Conservation (phyloP, 2,797 vertebrate genomes). For the Phaenicophaeus curvirostris region DNA sequence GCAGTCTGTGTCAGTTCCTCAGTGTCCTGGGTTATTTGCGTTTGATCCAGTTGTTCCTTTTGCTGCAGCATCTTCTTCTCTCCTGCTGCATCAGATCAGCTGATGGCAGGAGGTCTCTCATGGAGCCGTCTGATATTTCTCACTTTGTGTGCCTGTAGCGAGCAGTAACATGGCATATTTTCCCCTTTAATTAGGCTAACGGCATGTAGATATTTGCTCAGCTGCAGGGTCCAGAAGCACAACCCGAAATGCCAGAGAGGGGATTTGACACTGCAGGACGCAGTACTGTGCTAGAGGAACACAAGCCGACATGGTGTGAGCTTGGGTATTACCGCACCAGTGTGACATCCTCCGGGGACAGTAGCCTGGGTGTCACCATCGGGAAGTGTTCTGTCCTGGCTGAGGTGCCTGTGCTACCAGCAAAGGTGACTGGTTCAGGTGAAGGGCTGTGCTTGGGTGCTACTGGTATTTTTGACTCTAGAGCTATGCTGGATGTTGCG, state of each 20-base stretch:
- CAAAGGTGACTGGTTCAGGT: background rate
- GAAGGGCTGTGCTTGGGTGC: background rate
- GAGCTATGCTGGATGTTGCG: accelerated
- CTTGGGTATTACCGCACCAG: accelerated
- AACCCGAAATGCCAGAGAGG: no score
- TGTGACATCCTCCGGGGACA: background rate
- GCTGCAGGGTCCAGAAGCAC: no score
- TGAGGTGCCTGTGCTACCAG: background rate
- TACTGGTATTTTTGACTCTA: background rate
- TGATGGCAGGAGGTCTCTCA: no score
- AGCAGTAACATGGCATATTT: no score
- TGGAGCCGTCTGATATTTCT: no score
- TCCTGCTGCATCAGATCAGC: no score
- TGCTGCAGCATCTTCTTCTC: no score
- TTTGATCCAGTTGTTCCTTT: no score
- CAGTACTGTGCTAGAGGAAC: background rate
- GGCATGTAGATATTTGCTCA: no score
- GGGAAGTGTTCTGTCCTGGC: background rate
- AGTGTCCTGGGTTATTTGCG: background rate
- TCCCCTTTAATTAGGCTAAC: no score
- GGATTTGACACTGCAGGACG: accelerated
- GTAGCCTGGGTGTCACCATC: background rate
- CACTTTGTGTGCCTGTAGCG: no score
- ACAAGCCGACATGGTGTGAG: accelerated
- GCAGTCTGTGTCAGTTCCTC: background rate